phyloP scores from a whole-genome alignment of 2,888 invertebrate genomes.

The Pemphredon lugubris region DNA sequence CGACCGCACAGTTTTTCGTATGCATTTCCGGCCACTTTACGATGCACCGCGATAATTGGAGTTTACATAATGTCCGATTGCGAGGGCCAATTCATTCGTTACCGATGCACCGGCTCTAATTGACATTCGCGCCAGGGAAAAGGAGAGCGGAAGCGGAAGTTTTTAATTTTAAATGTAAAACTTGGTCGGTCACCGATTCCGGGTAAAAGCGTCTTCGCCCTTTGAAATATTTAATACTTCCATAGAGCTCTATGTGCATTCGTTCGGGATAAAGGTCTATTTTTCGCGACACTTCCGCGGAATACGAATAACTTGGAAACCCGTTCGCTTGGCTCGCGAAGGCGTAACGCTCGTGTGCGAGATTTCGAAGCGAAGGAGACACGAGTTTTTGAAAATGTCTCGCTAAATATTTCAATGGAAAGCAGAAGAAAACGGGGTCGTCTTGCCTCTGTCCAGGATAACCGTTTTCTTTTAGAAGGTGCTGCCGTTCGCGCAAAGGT shows the following conservation, averaged over 20 bases:
- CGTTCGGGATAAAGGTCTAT: constrained; percentile 22
- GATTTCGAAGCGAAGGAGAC: constrained; percentile 41
- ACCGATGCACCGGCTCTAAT: background rate
- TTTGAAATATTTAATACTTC: background rate
- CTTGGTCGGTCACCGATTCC: no score
- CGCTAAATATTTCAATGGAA: constrained; percentile 66
- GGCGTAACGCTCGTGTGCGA: constrained; percentile 23
- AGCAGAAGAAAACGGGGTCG: constrained; percentile 34
- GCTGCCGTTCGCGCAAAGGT: constrained; percentile 24
- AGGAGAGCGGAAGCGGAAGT: no score
- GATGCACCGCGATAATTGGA: constrained; percentile 18
- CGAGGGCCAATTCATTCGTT: constrained; percentile 26
- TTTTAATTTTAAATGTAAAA: no score
- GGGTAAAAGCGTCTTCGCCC: background rate
- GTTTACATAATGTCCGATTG: constrained; percentile 2
- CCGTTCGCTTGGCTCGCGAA: constrained; percentile 20
- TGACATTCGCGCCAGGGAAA: background rate
- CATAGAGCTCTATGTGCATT: background rate
- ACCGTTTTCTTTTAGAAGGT: constrained; percentile 52
- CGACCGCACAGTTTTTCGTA: constrained; percentile 14
- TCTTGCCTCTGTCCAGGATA: constrained; percentile 38
- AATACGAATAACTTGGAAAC: constrained; percentile 24
- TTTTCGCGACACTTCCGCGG: constrained; percentile 17
- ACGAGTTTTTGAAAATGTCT: constrained; percentile 57
- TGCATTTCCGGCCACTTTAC: constrained; percentile 1